Evolutionary conservation across 2,797 vertebrate species (phyloP), one percentile per base, ranked within the genome.

Genomic region (Eutrigla gurnardus): DNA sequence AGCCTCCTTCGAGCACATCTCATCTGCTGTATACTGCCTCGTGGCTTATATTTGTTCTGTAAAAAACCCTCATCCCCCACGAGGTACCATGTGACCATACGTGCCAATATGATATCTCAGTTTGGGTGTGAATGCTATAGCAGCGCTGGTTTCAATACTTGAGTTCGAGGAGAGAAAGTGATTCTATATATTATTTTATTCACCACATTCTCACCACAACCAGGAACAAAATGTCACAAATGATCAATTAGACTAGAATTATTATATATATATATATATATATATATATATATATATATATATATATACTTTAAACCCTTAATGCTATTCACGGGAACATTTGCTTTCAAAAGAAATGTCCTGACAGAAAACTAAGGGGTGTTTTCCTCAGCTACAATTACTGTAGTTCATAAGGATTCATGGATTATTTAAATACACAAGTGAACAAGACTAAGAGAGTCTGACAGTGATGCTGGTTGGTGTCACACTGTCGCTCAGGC

Each of bases 1-100:
- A 49, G 33, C 14, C 42, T 64, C 46, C 42, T 46, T 49, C 50
- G 7, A 73, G 78, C 54, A 40, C 47, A 32, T 36, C 49, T 67
- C 37, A 25, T 76, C 63, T 11, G 55, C 13, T 18, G 35, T 15
- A 11, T 1, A 32, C 39, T 36, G 57, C 57, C 55, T 37, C 0
- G 0, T 59, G 75, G 32, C n/a, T 14, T 53, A 13, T 50, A 42
- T 49, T 25, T 43, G 12, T 12, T 4, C 13, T 36, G 13, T 25
- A 25, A 52, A 64, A 50, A 18, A 4, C 9, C 5, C 9, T 64
- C 32, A 18, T 25, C n/a, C 37, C 46, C 61, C 37, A 45, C 8
- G 17, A 47, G 37, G 17, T 25, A 6, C 32, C 6, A 9, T 18
- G n/a, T 50, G 4, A 50, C 47, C 47, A 18, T 25, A 50, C 18